These are phyloP conservation scores for Dolomedes plantarius DNA, from an alignment of 2,888 invertebrate genomes.

Conservation along the genomic window DNA sequence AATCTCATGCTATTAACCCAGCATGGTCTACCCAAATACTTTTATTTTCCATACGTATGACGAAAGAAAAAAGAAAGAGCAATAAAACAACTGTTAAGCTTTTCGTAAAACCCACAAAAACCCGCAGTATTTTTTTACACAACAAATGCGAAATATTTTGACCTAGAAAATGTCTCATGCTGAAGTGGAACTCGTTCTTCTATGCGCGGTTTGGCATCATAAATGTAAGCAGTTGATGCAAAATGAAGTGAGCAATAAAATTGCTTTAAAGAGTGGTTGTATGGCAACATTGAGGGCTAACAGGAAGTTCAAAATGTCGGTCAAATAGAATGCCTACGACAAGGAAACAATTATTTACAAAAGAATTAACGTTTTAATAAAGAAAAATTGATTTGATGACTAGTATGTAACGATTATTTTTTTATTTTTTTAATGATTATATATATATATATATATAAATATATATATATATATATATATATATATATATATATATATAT, in stretches of 20 bases:
- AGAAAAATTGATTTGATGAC: too few relatives aligned
- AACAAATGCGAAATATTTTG: not conserved
- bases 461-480: too few relatives aligned
- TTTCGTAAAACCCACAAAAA: not conserved
- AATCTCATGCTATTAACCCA: too few relatives aligned
- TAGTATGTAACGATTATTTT: too few relatives aligned
- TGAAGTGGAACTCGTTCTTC: not conserved
- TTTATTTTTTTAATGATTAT: too few relatives aligned
- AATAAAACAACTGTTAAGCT: not conserved
- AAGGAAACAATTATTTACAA: slow-evolving; percentile 9
- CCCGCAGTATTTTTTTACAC: not conserved
- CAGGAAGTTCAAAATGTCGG: slow-evolving; percentile 16
- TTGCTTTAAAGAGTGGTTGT: not conserved
- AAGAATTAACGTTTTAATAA: not conserved
- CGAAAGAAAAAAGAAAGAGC: not conserved
- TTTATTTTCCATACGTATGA: not conserved
- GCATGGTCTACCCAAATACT: too few relatives aligned
- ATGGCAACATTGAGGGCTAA: slow-evolving; percentile 2
- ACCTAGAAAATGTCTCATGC: not conserved
- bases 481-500: too few relatives aligned
- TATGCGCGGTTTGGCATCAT: not conserved
- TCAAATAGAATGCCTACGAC: not conserved
- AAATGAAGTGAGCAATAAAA: not conserved
- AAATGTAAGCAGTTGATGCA: not conserved
- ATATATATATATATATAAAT: too few relatives aligned